Percentiles rank a stretch among this genome's conserved stretches.
Evolutionary conservation across 1,140 invertebrate species (phyloP).

Genomic region (Riptortus pedestris): DNA sequence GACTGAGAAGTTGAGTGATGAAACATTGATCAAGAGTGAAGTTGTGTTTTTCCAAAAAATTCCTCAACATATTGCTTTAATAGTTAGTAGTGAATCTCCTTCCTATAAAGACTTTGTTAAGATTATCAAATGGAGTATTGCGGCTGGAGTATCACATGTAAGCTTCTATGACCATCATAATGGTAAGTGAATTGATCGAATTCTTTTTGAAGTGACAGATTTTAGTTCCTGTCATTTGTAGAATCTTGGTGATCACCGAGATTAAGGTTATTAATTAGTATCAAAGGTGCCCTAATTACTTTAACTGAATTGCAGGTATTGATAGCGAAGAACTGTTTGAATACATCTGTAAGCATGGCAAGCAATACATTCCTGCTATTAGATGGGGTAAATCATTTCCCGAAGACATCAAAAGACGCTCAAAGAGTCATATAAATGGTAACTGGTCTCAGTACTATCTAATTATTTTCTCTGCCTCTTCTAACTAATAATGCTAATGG

Average conservation of each 20-base stretch:
- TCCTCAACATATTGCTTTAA: constrained; percentile 39
- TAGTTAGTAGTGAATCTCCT: constrained; percentile 41
- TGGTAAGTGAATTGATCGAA: no score
- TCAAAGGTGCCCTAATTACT: constrained; percentile 12
- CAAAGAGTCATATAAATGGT: constrained; percentile 27
- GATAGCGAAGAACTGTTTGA: constrained; percentile 12
- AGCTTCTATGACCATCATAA: constrained; percentile 54
- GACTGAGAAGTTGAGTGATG: background rate
- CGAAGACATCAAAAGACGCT: constrained; percentile 22
- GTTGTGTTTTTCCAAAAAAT: constrained; percentile 26
- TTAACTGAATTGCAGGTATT: constrained; percentile 22
- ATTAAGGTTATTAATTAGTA: constrained; percentile 14
- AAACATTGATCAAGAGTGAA: background rate
- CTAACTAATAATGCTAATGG: no score
- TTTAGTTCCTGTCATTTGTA: constrained; percentile 27
- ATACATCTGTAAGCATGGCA: constrained; percentile 18
- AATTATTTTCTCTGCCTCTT: background rate
- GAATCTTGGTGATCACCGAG: constrained; percentile 14
- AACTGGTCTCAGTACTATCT: constrained; percentile 4
- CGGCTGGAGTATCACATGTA: constrained; percentile 49
- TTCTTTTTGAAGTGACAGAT: no score
- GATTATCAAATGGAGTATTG: constrained; percentile 52
- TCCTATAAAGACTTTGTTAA: constrained; percentile 44
- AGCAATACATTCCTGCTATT: constrained; percentile 24
- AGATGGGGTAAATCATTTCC: constrained; percentile 28